phyloP scores from a whole-genome alignment of 2,888 invertebrate genomes.

The Drosophila mayaguana region DNA sequence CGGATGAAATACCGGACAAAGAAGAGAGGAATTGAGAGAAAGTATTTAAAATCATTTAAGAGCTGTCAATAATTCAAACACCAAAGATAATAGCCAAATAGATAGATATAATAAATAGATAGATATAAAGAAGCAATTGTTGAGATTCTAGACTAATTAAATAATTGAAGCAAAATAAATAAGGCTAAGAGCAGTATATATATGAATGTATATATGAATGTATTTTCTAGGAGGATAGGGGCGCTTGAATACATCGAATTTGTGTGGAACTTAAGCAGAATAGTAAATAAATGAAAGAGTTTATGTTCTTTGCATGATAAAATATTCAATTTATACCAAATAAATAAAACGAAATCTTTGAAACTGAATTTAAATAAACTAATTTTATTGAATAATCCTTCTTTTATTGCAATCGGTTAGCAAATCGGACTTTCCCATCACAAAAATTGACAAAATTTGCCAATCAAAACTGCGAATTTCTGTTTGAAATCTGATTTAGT shows the following conservation, averaged over 20 bases:
- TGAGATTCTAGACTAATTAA: neutral
- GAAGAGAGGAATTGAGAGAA: neutral
- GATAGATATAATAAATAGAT: neutral
- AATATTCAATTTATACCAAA: neutral
- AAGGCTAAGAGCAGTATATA: neutral
- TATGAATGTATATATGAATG: neutral
- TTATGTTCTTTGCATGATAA: neutral
- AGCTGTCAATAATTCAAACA: neutral
- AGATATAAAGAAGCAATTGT: neutral
- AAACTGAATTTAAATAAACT: neutral
- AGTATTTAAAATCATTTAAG: neutral
- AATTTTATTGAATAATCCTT: neutral
- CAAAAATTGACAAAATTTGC: neutral
- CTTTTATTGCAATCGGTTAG: neutral
- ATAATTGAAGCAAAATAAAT: neutral
- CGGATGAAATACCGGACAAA: neutral
- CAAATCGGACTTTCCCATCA: too few relatives aligned
- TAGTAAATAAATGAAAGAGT: neutral
- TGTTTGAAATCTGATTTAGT: too few relatives aligned
- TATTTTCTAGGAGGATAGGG: too few relatives aligned
- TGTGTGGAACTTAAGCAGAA: neutral
- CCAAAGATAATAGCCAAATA: neutral
- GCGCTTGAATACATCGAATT: too few relatives aligned
- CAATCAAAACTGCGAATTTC: neutral
- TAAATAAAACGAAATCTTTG: neutral